Evolutionary conservation across 2,797 vertebrate species (phyloP).

Genomic region (Onychomys torridus): DNA sequence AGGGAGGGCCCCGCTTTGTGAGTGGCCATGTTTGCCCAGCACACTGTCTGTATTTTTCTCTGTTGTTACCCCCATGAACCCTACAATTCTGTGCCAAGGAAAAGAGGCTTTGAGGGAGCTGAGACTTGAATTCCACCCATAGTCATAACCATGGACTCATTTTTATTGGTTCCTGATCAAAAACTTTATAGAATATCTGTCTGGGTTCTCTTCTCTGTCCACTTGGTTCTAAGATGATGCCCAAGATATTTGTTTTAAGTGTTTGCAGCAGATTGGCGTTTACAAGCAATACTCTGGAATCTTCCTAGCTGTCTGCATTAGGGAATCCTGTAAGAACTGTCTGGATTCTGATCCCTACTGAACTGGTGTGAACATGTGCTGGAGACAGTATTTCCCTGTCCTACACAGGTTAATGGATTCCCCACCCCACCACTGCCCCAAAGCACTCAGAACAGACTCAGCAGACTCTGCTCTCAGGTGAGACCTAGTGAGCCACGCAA

Average conservation of each 20-base stretch:
- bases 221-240: not conserved
- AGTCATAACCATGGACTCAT: not conserved
- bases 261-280: not conserved
- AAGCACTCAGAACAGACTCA: not conserved
- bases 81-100: not conserved
- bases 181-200: not conserved
- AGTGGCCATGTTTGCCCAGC: not conserved
- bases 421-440: not conserved
- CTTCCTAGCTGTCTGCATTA: not conserved
- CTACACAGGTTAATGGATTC: no score
- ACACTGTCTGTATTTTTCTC: not conserved
- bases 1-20: no score
- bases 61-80: not conserved
- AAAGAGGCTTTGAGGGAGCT: not conserved
- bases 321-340: not conserved
- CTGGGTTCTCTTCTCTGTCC: not conserved
- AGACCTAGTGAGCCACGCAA: not conserved
- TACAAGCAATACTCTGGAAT: not conserved
- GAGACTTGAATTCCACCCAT: not conserved
- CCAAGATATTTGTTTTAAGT: not conserved
- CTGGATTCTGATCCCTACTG: not conserved
- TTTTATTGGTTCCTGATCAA: not conserved
- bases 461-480: not conserved
- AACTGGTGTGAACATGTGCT: not conserved
- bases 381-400: fast-evolving